These are phyloP conservation scores for Clamator glandarius DNA, from an alignment of 2,797 vertebrate species.

Conservation along the genomic window DNA sequence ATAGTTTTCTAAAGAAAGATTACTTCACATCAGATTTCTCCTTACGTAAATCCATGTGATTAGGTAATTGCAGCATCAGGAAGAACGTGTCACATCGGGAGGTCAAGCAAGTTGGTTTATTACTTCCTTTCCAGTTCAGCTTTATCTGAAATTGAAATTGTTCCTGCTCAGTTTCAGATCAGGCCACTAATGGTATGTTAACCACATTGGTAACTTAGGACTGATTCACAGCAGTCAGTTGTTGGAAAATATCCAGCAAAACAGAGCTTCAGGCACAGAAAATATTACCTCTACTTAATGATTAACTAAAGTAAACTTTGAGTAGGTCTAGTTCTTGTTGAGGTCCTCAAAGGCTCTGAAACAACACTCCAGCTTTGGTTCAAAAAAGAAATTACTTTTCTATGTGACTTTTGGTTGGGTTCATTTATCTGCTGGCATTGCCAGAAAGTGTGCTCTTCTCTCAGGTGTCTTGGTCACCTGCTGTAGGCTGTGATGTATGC, in stretches of 20 bases:
- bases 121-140: background rate
- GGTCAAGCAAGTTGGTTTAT: background rate
- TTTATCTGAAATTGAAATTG: background rate
- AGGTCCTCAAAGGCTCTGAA: background rate
- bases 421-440: background rate
- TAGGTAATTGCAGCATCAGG: background rate
- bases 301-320: background rate
- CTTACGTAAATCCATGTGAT: background rate
- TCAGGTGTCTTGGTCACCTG: background rate
- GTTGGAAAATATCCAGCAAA: background rate
- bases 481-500: background rate
- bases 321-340: background rate
- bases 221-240: background rate
- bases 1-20: background rate
- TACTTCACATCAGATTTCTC: background rate
- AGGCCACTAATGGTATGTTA: background rate
- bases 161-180: constrained; percentile 19
- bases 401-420: background rate
- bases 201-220: background rate
- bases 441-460: background rate
- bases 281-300: background rate
- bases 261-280: background rate
- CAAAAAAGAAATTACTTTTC: background rate
- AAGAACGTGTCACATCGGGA: background rate
- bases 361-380: background rate